phyloP scores from a whole-genome alignment of 1,140 invertebrate genomes.

The Lepidurus arcticus region DNA sequence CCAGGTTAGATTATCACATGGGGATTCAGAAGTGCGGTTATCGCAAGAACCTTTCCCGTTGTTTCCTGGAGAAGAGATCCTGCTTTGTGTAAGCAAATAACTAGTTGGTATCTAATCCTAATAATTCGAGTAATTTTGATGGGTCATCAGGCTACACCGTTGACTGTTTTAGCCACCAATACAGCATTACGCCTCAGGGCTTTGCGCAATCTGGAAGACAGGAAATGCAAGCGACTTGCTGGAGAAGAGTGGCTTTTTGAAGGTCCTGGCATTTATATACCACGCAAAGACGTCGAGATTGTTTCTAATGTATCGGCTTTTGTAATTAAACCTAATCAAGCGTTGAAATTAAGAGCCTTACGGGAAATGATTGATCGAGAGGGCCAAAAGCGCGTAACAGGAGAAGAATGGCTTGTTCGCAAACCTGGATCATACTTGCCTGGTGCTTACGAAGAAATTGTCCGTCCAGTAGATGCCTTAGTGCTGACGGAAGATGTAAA shows the following conservation, averaged over 20 bases:
- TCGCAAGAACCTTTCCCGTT: constrained; percentile 52
- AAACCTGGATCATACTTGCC: constrained; percentile 51
- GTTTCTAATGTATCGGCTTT: constrained; percentile 43
- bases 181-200: neutral
- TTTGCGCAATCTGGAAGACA: neutral
- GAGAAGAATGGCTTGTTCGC: constrained; percentile 52
- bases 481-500: constrained; percentile 50
- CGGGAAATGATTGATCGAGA: constrained; percentile 48
- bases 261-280: neutral
- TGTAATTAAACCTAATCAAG: constrained; percentile 48
- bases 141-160: neutral
- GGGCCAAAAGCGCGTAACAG: constrained; percentile 46
- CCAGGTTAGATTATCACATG: constrained; percentile 47
- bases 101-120: too few relatives aligned
- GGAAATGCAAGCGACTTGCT: neutral
- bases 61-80: constrained; percentile 50
- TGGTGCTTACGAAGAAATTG: constrained; percentile 50
- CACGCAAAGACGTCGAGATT: neutral
- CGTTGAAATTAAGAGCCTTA: constrained; percentile 46
- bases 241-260: neutral
- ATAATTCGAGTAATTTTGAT: too few relatives aligned
- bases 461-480: constrained; percentile 48
- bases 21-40: constrained; percentile 50
- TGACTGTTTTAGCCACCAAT: neutral
- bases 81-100: constrained; percentile 40